Percentiles rank a stretch among this genome's conserved stretches.
Evolutionary conservation across 1,140 invertebrate species (phyloP).

Genomic region (Cheumatopsyche charites): DNA sequence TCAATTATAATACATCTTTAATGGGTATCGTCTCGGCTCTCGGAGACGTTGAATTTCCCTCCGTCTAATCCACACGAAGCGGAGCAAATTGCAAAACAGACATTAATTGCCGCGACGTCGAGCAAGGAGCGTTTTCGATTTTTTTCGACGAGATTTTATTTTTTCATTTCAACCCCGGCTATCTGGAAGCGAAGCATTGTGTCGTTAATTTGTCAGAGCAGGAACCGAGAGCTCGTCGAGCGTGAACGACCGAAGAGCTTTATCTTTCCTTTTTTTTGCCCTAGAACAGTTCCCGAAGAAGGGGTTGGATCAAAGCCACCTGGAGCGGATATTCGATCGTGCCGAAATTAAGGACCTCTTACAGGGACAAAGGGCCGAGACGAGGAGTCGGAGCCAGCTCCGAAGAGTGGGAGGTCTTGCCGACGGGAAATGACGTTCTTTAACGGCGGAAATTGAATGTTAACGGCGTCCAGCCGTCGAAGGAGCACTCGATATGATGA

Average conservation of each 20-base stretch:
- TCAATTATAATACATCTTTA: no score
- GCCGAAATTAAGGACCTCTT: slow-evolving; percentile 34
- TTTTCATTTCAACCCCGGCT: no score
- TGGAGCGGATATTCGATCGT: slow-evolving; percentile 36
- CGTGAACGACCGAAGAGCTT: slow-evolving; percentile 1
- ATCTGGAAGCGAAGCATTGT: not conserved
- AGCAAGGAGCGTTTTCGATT: slow-evolving; percentile 1
- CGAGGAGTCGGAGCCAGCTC: not conserved
- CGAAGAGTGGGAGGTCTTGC: not conserved
- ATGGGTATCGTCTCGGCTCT: no score
- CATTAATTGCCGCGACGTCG: not conserved
- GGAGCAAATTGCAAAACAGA: no score
- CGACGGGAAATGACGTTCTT: slow-evolving; percentile 48
- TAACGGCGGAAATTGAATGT: slow-evolving; percentile 48
- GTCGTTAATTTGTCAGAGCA: slow-evolving; percentile 16
- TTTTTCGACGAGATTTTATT: not conserved
- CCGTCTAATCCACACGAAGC: no score
- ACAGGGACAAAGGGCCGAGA: not conserved
- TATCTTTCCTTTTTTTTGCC: not conserved
- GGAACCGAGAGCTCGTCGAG: not conserved
- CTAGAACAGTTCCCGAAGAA: not conserved
- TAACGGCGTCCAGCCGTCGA: slow-evolving; percentile 41
- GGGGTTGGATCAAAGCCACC: slow-evolving; percentile 25
- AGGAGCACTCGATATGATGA: not conserved
- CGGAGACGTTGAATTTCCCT: no score